Evolutionary conservation across 2,797 vertebrate genomes (phyloP), one percentile per base, ranked within the genome.

Genomic region (Lepus townsendii): DNA sequence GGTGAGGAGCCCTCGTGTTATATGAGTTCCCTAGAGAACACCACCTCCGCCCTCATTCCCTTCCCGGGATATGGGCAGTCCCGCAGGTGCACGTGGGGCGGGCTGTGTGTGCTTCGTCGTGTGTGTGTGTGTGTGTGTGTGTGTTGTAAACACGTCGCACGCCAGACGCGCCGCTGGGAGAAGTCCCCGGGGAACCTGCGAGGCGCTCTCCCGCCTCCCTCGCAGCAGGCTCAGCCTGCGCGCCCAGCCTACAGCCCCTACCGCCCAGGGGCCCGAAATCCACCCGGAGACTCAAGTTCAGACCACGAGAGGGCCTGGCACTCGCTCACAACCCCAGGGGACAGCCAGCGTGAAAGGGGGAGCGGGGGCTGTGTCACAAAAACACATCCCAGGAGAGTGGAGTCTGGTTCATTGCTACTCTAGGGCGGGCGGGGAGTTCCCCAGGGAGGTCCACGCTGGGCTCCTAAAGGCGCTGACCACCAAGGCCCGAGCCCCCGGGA

Each of bases 361-460:
- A 22, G 13, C 8, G 20, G 13, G 3, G 0, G 19, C 35, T 6
- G 54, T 35, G 66, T 72, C 90, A 80, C 85, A 82, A 78, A 97
- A 93, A 75, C 83, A 65, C 16, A 69, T 12, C 62, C 86, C 62
- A 24, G 26, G 38, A 80, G 76, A 91, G 13, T 66, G 20, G 17
- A 35, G 35, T 63, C 78, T 63, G 11, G 32, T 79, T 69, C 63
- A 9, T 0, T n/a, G 76, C 63, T 69, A 71, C 68, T 47, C 60
- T 13, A 57, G 47, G 24, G 86, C 27, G 1, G 30, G 85, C 0
- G 1, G 83, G n/a, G 87, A 83, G 88, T 97, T 96, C 94, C 96
- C n/a, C 76, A 24, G 11, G 6, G 66, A 83, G 87, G 84, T 65
- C 52, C 71, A 19, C 7, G 24, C 57, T 14, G 4, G 32, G 42